These are phyloP conservation scores for Liasis olivaceus DNA, from an alignment of 2,797 vertebrate species.

Conservation along the genomic window DNA sequence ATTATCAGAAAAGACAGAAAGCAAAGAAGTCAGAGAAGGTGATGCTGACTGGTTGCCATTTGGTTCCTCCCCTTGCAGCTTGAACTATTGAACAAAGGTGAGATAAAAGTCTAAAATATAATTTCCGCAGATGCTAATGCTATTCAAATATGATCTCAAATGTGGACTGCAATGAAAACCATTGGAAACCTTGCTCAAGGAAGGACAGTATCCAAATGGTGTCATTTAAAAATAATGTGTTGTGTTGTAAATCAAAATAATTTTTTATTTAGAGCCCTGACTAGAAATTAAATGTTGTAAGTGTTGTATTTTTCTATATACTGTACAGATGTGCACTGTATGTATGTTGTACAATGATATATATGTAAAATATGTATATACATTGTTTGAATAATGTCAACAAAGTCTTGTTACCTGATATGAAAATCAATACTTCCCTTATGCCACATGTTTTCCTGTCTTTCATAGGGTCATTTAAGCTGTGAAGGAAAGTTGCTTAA, in stretches of 20 bases:
- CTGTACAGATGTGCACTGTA: too few species aligned
- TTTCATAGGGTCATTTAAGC: conserved; percentile 65
- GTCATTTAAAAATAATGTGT: neutral
- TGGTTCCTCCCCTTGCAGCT: neutral
- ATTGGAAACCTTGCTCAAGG: conserved; percentile 13
- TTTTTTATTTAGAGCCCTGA: neutral
- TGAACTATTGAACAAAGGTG: neutral
- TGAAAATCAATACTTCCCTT: conserved; percentile 64
- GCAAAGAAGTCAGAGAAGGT: neutral
- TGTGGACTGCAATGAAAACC: conserved; percentile 36
- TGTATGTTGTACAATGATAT: too few species aligned
- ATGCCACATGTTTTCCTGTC: conserved; percentile 60
- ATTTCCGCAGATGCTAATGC: neutral
- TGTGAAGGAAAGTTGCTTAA: conserved; percentile 67
- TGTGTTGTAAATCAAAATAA: neutral
- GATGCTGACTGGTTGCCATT: neutral
- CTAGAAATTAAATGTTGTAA: neutral
- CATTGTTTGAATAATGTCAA: neutral
- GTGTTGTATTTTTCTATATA: neutral
- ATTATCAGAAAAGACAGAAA: neutral
- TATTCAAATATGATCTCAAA: neutral
- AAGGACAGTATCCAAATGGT: neutral
- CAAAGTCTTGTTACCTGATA: conserved; percentile 44
- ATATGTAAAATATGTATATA: neutral
- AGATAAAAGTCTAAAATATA: neutral